A percentile compares a stretch with the other conserved stretches of the same genome.
Conservation (phyloP, 2,888 invertebrate species). For the Drosophila monieri region DNA sequence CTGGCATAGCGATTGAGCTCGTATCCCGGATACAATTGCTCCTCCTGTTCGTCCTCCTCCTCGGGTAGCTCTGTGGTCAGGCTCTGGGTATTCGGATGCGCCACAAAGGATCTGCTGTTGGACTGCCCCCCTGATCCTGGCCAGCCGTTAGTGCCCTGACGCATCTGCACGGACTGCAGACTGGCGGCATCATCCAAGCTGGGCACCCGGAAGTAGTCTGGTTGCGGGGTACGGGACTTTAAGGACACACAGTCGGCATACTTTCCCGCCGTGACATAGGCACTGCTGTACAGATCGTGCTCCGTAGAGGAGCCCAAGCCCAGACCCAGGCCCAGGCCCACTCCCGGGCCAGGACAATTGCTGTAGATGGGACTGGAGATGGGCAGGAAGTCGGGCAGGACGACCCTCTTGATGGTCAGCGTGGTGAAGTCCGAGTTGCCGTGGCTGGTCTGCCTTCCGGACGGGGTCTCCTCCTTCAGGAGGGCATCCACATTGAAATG, state of each 20-base stretch:
- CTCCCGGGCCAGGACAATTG: slow-evolving; percentile 75
- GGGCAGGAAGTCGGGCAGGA: slow-evolving; percentile 83
- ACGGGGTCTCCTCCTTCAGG: slow-evolving; percentile 76
- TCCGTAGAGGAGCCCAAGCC: slow-evolving; percentile 57
- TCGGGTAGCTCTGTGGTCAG: slow-evolving; percentile 83
- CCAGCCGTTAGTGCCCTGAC: slow-evolving; percentile 63
- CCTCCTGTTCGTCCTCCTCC: slow-evolving; percentile 68
- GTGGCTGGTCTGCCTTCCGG: slow-evolving; percentile 51
- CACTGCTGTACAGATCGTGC: slow-evolving; percentile 81
- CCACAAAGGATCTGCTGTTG: slow-evolving; percentile 73
- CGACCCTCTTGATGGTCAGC: slow-evolving; percentile 83
- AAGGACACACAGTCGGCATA: slow-evolving; percentile 81
- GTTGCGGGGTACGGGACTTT: slow-evolving; percentile 83
- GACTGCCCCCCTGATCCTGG: slow-evolving; percentile 11
- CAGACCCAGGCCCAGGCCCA: slow-evolving; percentile 29
- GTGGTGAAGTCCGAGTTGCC: slow-evolving; percentile 78
- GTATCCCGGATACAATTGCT: slow-evolving; percentile 74
- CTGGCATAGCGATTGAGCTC: slow-evolving; percentile 83
- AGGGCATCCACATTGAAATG: slow-evolving; percentile 83
- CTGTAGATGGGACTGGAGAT: slow-evolving; percentile 81
- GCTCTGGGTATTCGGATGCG: slow-evolving; percentile 81
- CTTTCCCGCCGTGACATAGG: slow-evolving; percentile 72
- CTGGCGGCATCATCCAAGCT: slow-evolving; percentile 74
- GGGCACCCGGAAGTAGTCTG: slow-evolving; percentile 81
- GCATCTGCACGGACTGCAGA: slow-evolving; percentile 80